A percentile compares a stretch with the other conserved stretches of the same genome.
Evolutionary conservation across 23 tunicate species (phyloP).

Genomic region (Ciona savignyi): DNA sequence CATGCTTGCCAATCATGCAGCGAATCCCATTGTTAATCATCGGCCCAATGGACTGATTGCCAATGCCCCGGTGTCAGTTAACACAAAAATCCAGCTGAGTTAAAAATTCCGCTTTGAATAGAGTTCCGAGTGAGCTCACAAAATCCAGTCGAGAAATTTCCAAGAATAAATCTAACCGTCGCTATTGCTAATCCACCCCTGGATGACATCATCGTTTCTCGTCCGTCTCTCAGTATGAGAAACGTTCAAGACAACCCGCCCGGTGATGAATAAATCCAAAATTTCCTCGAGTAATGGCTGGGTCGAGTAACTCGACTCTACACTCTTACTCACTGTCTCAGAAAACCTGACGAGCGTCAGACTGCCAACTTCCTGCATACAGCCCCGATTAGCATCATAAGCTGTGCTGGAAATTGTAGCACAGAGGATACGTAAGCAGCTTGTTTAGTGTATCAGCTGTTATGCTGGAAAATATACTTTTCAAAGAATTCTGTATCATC

Average conservation of each 20-base stretch:
- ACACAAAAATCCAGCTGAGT: background rate
- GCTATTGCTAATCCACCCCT: too few species aligned
- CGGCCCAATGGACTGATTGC: background rate
- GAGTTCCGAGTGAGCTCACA: too few species aligned
- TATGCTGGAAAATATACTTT: background rate
- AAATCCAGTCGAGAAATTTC: too few species aligned
- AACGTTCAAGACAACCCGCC: too few species aligned
- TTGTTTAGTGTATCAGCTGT: background rate
- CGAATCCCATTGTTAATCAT: background rate
- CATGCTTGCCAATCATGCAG: background rate
- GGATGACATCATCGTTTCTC: too few species aligned
- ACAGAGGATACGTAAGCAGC: background rate
- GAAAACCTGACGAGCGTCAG: background rate
- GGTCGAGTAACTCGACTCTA: background rate
- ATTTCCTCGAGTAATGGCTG: too few species aligned
- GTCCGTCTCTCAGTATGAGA: too few species aligned
- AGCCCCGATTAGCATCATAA: background rate
- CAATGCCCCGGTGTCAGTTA: background rate
- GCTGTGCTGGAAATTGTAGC: too few species aligned
- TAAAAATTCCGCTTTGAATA: background rate
- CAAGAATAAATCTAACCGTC: too few species aligned
- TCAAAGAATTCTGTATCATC: too few species aligned
- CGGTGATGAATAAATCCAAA: too few species aligned
- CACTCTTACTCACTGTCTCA: background rate
- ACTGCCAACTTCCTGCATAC: background rate